Conservation (phyloP, 1,140 invertebrate genomes). For the Whitmania pigra region DNA sequence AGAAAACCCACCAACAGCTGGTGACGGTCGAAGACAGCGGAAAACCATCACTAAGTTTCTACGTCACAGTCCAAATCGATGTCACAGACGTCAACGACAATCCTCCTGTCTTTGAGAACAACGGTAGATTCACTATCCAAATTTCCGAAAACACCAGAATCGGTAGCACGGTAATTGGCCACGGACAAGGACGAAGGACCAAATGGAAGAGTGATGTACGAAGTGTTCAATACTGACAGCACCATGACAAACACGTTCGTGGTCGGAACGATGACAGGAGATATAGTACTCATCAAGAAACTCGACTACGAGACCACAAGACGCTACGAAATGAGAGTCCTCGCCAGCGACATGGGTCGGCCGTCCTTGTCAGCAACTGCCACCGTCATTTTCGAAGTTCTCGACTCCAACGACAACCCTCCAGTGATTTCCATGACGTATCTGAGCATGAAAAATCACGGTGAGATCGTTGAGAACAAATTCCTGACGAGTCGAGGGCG, state of each 20-base stretch:
- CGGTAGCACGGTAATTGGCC: constrained; percentile 47
- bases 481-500: too few species aligned
- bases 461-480: constrained; percentile 16
- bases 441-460: neutral
- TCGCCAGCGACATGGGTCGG: constrained; percentile 8
- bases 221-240: neutral
- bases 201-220: constrained; percentile 44
- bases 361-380: constrained; percentile 7
- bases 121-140: constrained; percentile 51
- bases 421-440: constrained; percentile 25
- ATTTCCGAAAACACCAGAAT: constrained; percentile 16
- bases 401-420: constrained; percentile 31
- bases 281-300: neutral
- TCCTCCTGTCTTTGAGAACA: constrained; percentile 58
- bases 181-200: constrained; percentile 22
- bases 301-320: constrained; percentile 3
- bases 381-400: constrained; percentile 27
- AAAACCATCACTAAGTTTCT: constrained; percentile 9
- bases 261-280: neutral
- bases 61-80: constrained; percentile 14
- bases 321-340: constrained; percentile 5
- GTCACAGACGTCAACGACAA: constrained; percentile 61
- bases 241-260: neutral
- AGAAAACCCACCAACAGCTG: constrained; percentile 56
- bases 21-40: constrained; percentile 23